Evolutionary conservation across 2,113 vertebrate genomes (phyloP).

Genomic region (Nerophis lumbriciformis): DNA sequence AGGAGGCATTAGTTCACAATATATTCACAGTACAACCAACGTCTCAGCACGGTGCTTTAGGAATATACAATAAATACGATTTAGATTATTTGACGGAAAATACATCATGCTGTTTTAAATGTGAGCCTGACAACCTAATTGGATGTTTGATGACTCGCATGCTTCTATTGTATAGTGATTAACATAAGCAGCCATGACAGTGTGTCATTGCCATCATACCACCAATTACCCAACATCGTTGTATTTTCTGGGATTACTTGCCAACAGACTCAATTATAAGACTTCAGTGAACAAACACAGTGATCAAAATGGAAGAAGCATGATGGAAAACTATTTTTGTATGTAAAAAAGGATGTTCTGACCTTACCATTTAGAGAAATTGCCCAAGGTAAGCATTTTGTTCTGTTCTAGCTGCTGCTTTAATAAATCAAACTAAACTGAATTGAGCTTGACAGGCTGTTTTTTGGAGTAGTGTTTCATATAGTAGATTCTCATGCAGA

Average conservation of each 20-base stretch:
- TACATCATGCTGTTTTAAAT: conserved; percentile 13
- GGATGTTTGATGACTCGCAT: conserved; percentile 7
- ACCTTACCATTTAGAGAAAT: not conserved
- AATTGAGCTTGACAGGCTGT: not conserved
- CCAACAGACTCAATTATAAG: not conserved
- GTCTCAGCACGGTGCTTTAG: conserved; percentile 12
- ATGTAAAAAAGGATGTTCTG: not conserved
- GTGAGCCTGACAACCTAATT: conserved; percentile 24
- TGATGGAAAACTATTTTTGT: not conserved
- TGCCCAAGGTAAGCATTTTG: not conserved
- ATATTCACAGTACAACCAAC: conserved; percentile 3
- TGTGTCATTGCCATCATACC: conserved; percentile 14
- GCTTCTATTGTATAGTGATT: conserved; percentile 14
- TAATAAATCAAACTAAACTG: not conserved
- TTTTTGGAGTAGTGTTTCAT: too few relatives aligned
- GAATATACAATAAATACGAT: conserved; percentile 17
- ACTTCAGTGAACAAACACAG: conserved; percentile 8
- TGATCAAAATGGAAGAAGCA: conserved; percentile 7
- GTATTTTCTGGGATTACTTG: conserved; percentile 17
- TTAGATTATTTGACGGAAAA: conserved; percentile 11
- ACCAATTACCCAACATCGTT: conserved; percentile 13
- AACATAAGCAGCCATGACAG: conserved; percentile 8
- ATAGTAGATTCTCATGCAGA: too few relatives aligned
- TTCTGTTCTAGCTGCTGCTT: not conserved
- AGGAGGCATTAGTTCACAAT: conserved; percentile 7